Percentiles rank a stretch among this genome's conserved stretches.
These are phyloP conservation scores for Liasis olivaceus DNA, from an alignment of 2,797 vertebrate genomes.

Conservation along the genomic window DNA sequence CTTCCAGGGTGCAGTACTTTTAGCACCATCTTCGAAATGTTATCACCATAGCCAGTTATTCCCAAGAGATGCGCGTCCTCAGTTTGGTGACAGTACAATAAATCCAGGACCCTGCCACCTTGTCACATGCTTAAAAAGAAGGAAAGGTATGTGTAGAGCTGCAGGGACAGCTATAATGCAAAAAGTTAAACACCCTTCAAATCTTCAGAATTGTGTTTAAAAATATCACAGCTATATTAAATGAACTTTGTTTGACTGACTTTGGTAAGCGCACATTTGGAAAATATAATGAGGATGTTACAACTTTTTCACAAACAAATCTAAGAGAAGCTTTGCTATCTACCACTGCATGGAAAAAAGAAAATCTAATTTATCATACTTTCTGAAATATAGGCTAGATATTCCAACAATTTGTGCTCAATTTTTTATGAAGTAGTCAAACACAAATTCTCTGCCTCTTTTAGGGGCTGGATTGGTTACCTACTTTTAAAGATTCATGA, in stretches of 20 bases:
- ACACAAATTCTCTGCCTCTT: background rate
- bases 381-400: background rate
- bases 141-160: background rate
- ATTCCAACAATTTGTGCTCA: background rate
- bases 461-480: background rate
- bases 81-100: constrained; percentile 2
- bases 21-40: constrained; percentile 9
- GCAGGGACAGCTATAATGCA: background rate
- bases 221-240: constrained; percentile 15
- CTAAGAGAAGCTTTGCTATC: background rate
- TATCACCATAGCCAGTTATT: background rate
- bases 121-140: constrained; percentile 1
- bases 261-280: background rate
- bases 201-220: background rate
- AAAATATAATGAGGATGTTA: background rate
- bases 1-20: background rate
- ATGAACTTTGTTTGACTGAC: background rate
- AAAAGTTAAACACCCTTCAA: constrained; percentile 21
- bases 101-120: background rate
- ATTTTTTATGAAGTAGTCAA: background rate
- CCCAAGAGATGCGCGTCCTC: background rate
- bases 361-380: background rate
- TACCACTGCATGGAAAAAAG: background rate
- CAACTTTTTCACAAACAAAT: background rate
- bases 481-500: background rate